phyloP scores from a whole-genome alignment of 2,888 invertebrate genomes.

The Endotricha flammealis region DNA sequence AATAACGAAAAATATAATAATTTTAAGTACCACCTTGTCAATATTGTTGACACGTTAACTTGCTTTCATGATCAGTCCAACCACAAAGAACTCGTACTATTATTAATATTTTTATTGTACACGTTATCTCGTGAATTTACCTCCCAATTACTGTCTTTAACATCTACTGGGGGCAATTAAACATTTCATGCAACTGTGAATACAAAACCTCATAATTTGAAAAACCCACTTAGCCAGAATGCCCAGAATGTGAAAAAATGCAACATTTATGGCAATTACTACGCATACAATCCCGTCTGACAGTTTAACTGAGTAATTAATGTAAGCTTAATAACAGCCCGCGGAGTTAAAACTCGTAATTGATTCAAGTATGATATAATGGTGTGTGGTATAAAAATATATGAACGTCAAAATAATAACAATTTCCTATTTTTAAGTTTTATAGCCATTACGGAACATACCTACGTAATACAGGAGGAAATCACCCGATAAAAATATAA shows the following conservation, averaged over 20 bases:
- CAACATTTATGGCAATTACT: constrained; percentile 69
- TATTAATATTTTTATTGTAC: constrained; percentile 38
- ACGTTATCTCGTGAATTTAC: constrained; percentile 60
- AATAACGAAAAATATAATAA: no score
- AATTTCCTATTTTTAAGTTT: no score
- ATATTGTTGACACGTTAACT: no score
- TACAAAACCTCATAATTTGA: constrained; percentile 63
- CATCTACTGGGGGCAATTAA: constrained; percentile 68
- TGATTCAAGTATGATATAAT: constrained; percentile 7
- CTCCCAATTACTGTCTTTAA: constrained; percentile 68
- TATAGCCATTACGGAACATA: no score
- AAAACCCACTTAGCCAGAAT: constrained; percentile 65
- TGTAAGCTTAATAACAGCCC: constrained; percentile 43
- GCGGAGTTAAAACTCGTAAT: constrained; percentile 15
- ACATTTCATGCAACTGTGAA: constrained; percentile 71
- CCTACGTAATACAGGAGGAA: neutral
- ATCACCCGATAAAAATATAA: no score
- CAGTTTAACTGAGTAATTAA: constrained; percentile 61
- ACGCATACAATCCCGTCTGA: constrained; percentile 53
- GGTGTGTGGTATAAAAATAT: constrained; percentile 33
- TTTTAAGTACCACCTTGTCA: no score
- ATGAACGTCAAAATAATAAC: neutral
- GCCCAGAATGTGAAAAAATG: constrained; percentile 66
- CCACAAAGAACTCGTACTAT: constrained; percentile 11
- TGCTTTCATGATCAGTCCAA: neutral